phyloP scores from a whole-genome alignment of 2,888 invertebrate species.

The Pilophorus perplexus region DNA sequence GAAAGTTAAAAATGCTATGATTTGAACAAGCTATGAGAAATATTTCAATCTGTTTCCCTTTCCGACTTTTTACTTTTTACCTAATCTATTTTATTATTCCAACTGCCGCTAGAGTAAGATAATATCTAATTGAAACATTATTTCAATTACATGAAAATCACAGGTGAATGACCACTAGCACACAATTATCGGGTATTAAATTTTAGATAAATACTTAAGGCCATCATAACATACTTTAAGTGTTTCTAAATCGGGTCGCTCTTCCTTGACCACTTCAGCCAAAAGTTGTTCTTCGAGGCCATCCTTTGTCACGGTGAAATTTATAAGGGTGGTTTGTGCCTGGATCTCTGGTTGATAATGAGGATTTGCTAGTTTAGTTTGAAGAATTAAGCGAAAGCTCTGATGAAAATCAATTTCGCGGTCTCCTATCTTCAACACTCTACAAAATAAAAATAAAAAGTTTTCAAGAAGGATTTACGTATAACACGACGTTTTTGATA shows the following conservation, averaged over 20 bases:
- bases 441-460: too few species aligned
- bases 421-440: slow-evolving; percentile 80
- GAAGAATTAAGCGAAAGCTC: slow-evolving; percentile 77
- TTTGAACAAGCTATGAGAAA: too few species aligned
- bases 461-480: not conserved
- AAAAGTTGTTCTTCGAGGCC: slow-evolving; percentile 90
- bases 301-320: slow-evolving; percentile 91
- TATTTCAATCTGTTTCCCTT: too few species aligned
- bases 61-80: not conserved
- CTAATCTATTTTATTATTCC: too few species aligned
- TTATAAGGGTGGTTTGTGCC: slow-evolving; percentile 91
- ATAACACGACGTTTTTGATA: not conserved
- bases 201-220: too few species aligned
- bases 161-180: too few species aligned
- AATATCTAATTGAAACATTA: too few species aligned
- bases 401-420: slow-evolving; percentile 86
- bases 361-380: slow-evolving; percentile 92
- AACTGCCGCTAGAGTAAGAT: not conserved
- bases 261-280: slow-evolving; percentile 89
- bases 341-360: slow-evolving; percentile 97
- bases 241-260: slow-evolving; percentile 85
- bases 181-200: not conserved
- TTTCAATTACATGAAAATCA: too few species aligned
- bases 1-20: too few species aligned
- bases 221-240: too few species aligned